Evolutionary conservation across 1,140 invertebrate species (phyloP), one percentile per base, ranked within the genome.

Genomic region (Diabrotica virgifera): DNA sequence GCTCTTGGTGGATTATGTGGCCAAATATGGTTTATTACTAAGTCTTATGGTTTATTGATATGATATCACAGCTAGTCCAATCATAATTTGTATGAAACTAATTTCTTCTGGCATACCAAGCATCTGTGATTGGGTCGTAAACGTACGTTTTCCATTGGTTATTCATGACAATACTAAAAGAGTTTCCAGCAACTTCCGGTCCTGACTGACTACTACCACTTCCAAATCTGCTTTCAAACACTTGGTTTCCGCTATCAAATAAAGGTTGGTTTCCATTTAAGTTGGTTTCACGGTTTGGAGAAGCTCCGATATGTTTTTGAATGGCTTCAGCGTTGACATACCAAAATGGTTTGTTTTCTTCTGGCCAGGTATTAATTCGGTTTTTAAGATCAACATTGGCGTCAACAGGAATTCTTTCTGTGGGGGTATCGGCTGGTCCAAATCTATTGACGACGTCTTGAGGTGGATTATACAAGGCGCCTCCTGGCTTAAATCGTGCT

Each of bases 311-410:
- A 24, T 68, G 64, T 51, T 56, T 57, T 52, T 84, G 80, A 12
- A 85, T 84, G 4, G 80, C 76, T 36, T 77, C 74, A 75, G 80
- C 80, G 64, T 86, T 86, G 5, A 85, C 36, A 40, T 80, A 82
- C 84, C 84, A 86, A 67, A 85, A 86, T 0, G 85, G 85, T 66
- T 79, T 77, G n/a, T 82, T 80, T 5, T 85, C 84, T 0, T 76
- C 72, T 5, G 84, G 84, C 78, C 84, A 78, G 9, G 79, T 65
- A 12, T 83, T 76, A 3, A 86, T 74, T 37, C 80, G 73, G 55
- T 85, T 80, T 0, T 84, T 70, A 5, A 84, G 70, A 14, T 80
- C 75, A 13, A 70, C 67, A 36, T 85, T 82, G 9, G 81, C 81
- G 60, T 83, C 79, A 12, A 46, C 36, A 5, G 0, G 83, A 82